Base-by-base conservation (phyloP, 2,797 vertebrate genomes). In the Thalassophryne amazonica region DNA sequence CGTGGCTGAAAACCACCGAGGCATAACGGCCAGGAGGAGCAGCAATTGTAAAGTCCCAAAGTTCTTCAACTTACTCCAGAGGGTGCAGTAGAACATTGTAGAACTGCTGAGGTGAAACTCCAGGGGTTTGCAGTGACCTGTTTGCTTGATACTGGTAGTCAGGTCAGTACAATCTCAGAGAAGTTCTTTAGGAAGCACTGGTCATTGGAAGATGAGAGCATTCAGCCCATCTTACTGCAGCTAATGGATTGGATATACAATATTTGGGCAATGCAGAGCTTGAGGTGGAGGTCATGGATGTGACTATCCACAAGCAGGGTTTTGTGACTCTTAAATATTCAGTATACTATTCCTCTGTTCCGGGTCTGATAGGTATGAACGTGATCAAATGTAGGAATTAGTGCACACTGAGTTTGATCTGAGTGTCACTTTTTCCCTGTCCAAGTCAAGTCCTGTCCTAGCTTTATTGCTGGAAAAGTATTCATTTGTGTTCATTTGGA, bases 281-380 rank as follows among this genome's bases (percentile, higher is more conserved):
- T 8, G 13, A 42, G 6, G 28, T 54, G 3, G 19, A 31, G 8
- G 41, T 29, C 0, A 16, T 59, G 5, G 56, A 48, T 2, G 36
- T 52, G 24, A 11, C 8, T 0, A 13, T 57, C 5, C 21, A 35
- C 3, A 13, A 38, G 2, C 6, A 13, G 18, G 34, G 53, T 0
- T 23, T 50, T 18, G 31, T 55, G 33, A 18, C 60, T 15, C 31
- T 42, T 11, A 54, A 46, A 4, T 41, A 53, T 13, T 41, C 22
- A 2, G 20, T 11, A 6, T 11, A 14, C 1, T 3, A 11, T 7
- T n/a, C 19, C 7, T n/a, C 4, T 12, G 4, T 13, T 5, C 10
- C 8, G 11, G n/a, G 22, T 20, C 11, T 62, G 34, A 3, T 58
- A 18, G 39, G 58, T 2, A 69, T 62, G 31, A 62, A 63, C 25